phyloP scores from a whole-genome alignment of 2,888 invertebrate genomes.

The Patella ulyssiponensis region DNA sequence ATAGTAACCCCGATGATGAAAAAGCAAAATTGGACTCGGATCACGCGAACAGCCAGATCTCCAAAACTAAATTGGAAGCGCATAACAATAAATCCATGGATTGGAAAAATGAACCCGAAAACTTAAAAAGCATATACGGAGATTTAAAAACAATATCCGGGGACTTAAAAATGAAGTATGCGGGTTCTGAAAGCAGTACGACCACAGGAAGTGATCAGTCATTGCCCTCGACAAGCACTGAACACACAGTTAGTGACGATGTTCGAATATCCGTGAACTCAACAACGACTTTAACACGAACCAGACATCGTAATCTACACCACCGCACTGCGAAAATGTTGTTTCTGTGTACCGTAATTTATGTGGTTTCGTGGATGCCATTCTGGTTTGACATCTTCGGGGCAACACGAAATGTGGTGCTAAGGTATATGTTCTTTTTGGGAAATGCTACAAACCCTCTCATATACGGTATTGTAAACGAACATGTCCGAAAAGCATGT shows the following conservation, averaged over 20 bases:
- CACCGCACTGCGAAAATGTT: conserved; percentile 58
- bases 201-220: neutral
- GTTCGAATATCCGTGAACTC: conserved; percentile 3
- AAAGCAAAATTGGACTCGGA: too few species aligned
- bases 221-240: neutral
- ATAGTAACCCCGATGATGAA: too few species aligned
- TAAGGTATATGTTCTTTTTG: conserved; percentile 56
- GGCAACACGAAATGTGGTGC: conserved; percentile 43
- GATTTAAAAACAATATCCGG: too few species aligned
- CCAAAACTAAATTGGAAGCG: too few species aligned
- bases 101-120: too few species aligned
- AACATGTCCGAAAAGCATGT: conserved; percentile 47
- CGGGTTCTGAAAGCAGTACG: neutral
- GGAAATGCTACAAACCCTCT: conserved; percentile 59
- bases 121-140: too few species aligned
- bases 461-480: conserved; percentile 58
- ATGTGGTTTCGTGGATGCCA: conserved; percentile 59
- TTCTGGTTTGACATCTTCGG: conserved; percentile 62
- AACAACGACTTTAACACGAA: neutral
- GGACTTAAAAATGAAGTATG: too few species aligned
- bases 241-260: neutral
- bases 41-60: too few species aligned
- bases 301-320: conserved; percentile 28
- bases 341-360: conserved; percentile 58
- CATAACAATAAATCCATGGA: too few species aligned